These are phyloP conservation scores for Planococcus citri DNA, from an alignment of 1,140 invertebrate species.

Conservation along the genomic window DNA sequence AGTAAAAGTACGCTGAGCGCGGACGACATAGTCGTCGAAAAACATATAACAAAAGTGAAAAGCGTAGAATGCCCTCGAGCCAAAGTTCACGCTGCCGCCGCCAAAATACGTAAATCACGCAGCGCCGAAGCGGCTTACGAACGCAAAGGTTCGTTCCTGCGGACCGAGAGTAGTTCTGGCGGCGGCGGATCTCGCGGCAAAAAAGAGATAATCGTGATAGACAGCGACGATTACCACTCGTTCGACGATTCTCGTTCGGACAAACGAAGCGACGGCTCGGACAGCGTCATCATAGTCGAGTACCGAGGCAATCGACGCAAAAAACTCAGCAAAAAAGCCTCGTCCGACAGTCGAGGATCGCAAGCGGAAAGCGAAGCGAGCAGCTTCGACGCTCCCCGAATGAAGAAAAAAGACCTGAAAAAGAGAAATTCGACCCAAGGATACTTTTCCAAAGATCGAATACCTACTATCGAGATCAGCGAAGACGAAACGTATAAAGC, in stretches of 20 bases:
- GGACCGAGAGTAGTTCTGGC: neutral
- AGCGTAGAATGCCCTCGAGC: slow-evolving; percentile 10
- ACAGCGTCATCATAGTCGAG: slow-evolving; percentile 28
- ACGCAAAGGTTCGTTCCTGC: slow-evolving; percentile 9
- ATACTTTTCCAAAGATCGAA: neutral
- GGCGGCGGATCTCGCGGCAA: neutral
- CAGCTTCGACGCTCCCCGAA: neutral
- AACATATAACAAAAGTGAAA: slow-evolving; percentile 13
- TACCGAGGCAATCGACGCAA: slow-evolving; percentile 29
- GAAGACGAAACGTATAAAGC: slow-evolving; percentile 15
- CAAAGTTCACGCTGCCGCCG: neutral
- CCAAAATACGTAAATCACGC: slow-evolving; percentile 8
- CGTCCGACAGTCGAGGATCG: slow-evolving; percentile 29
- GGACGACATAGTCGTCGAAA: neutral
- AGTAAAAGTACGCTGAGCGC: neutral
- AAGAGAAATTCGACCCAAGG: neutral
- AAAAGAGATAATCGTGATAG: slow-evolving; percentile 5
- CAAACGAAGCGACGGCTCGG: slow-evolving; percentile 8
- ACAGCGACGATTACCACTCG: slow-evolving; percentile 9
- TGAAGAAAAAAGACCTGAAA: slow-evolving; percentile 12
- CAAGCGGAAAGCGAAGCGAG: slow-evolving; percentile 7
- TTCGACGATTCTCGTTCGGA: slow-evolving; percentile 8
- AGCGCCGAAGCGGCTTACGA: slow-evolving; percentile 11
- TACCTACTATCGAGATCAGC: slow-evolving; percentile 8
- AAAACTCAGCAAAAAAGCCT: slow-evolving; percentile 29